Evolutionary conservation across 2,797 vertebrate species (phyloP), one percentile per base, ranked within the genome.

Genomic region (Lerista edwardsae): DNA sequence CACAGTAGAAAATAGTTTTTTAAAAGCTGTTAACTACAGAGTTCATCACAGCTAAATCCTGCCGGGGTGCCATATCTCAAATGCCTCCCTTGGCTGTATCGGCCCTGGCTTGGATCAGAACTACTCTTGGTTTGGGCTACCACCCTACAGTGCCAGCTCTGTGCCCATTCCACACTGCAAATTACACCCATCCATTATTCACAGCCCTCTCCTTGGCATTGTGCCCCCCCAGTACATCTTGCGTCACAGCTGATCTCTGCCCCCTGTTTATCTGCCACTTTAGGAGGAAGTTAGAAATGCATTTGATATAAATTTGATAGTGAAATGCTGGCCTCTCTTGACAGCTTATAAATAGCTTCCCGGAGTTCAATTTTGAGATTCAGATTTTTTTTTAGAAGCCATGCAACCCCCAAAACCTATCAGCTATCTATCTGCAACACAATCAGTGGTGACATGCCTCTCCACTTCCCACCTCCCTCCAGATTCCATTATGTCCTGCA

Each of bases 331-430:
- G 90, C 86, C 83, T 91, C 91, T 82, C 89, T 47, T 84, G 80
- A 80, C 87, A 90, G 92, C 84, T 88, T 88, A 86, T 90, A 92
- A 93, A 93, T 79, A 91, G 73, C 84, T 27, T 21, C 85, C 85
- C 73, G 68, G 79, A 82, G 89, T 84, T 86, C 87, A 87, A 77
- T 80, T 86, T 84, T 68, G 87, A 93, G 88, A 76, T 77, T 90
- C 84, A 78, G 88, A 89, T 94, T 81, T 69, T 47, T 89, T 76
- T 65, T 86, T 80, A 12, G 10, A 80, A 0, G 15, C 0, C 3
- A 2, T 23, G 67, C 27, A 64, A 31, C 21, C 17, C 68, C 4
- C 47, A 23, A 31, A 25, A 85, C 75, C 41, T 64, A 39, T 39
- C 86, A 87, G 80, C 78, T 41, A 64, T 47, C 85, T 85, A 59